Conservation (phyloP, 1,140 invertebrate genomes). For the Leptinotarsa undecemlineata region DNA sequence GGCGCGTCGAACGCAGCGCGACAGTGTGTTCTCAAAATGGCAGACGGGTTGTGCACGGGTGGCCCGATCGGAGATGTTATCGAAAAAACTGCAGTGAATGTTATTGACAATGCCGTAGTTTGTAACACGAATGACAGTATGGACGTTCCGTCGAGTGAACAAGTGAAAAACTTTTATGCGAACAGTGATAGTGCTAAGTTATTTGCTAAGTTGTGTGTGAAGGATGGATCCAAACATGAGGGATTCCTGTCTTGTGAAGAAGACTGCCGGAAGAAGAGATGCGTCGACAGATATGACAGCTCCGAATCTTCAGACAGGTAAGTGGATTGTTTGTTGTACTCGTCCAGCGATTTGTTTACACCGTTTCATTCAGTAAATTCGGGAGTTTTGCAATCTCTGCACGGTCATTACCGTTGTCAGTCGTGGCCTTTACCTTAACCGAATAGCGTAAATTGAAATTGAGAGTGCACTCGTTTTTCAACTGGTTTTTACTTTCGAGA, state of each 20-base stretch:
- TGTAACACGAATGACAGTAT: constrained; percentile 37
- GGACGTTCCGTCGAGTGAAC: constrained; percentile 33
- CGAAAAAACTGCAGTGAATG: constrained; percentile 47
- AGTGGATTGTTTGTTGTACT: constrained; percentile 8
- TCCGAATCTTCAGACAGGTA: constrained; percentile 89
- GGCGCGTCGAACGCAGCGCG: constrained; percentile 2
- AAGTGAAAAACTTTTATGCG: constrained; percentile 47
- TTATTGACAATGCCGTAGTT: constrained; percentile 40
- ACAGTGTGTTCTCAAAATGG: constrained; percentile 53
- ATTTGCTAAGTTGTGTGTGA: constrained; percentile 45
- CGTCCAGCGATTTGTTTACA: constrained; percentile 26
- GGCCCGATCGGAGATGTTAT: constrained; percentile 46
- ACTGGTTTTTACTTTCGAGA: constrained; percentile 27
- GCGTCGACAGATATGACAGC: constrained; percentile 84
- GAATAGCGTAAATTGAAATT: constrained; percentile 48
- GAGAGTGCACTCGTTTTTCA: constrained; percentile 50
- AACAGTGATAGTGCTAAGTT: constrained; percentile 49
- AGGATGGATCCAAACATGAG: constrained; percentile 44
- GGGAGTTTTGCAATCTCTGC: constrained; percentile 36
- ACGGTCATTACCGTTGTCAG: constrained; percentile 53
- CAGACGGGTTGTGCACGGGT: constrained; percentile 56
- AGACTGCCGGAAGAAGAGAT: constrained; percentile 77
- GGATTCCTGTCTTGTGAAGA: constrained; percentile 53
- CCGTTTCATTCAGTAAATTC: constrained; percentile 27
- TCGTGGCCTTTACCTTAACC: constrained; percentile 51